Evolutionary conservation across 1,140 invertebrate species (phyloP), one percentile per base, ranked within the genome.

Genomic region (Ericerus pela): DNA sequence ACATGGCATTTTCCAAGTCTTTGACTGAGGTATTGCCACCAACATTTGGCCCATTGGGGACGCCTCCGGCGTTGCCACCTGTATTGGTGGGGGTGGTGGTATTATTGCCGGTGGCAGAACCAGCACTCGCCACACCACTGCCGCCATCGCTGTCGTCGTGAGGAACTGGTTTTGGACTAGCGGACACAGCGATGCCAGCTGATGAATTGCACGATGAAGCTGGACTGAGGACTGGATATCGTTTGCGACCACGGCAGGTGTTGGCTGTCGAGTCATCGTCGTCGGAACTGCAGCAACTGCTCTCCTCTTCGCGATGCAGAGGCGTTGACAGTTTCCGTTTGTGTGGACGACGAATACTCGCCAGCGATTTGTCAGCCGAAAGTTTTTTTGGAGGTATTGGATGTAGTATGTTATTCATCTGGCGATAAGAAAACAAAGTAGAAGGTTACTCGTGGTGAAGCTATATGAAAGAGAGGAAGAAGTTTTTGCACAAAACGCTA

Each of bases 1-100:
- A 93, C 91, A 95, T 96, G 12, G 88, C 90, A 63, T 93, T 88
- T 69, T 96, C 91, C 58, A 95, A 72, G 63, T 95, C 90, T 67
- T 91, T 89, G 0, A 92, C 88, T 0, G 85, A 84, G 2, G 82
- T 78, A 2, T 72, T 74, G 4, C 68, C 71, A 8, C 64, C 58
- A 27, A 43, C 29, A 14, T 60, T 56, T 18, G 52, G 52, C n/a
- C 58, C 67, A 11, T 70, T 69, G 18, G n/a, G n/a, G n/a, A n/a
- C n/a, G n/a, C n/a, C 14, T 22, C n/a, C 26, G n/a, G n/a, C n/a
- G n/a, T n/a, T n/a, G 37, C 37, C 30, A 8, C 27, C 53, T n/a
- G n/a, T n/a, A n/a, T n/a, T n/a, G n/a, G n/a, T n/a, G n/a, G n/a
- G n/a, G n/a, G n/a, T n/a, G n/a, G n/a, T n/a, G n/a, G n/a, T n/a